Percentiles rank a stretch among this genome's conserved stretches.
phyloP scores from a whole-genome alignment of 2,888 invertebrate genomes.

The Dorcus parallelipipedus region DNA sequence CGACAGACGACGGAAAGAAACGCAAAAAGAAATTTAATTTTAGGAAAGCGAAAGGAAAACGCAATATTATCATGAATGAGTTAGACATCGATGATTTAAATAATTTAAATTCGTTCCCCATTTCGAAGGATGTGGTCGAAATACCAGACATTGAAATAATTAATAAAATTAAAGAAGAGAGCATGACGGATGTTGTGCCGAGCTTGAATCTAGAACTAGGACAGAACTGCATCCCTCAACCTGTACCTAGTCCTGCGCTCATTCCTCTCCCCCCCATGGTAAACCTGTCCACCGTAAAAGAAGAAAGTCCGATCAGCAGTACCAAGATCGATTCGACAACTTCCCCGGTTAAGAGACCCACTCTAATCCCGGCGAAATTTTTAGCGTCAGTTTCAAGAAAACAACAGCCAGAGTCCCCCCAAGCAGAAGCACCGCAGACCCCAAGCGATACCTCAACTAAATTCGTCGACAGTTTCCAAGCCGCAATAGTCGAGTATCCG shows the following conservation, averaged over 20 bases:
- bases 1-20: neutral
- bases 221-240: no score
- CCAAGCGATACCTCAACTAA: no score
- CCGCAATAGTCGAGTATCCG: neutral
- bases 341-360: slow-evolving; percentile 20
- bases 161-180: slow-evolving; percentile 2
- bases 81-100: slow-evolving; percentile 7
- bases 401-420: neutral
- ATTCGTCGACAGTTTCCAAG: no score
- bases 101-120: slow-evolving; percentile 12
- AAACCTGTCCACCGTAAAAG: slow-evolving; percentile 12
- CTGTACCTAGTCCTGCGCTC: slow-evolving; percentile 1
- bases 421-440: no score
- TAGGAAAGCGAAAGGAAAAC: no score
- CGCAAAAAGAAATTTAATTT: slow-evolving; percentile 4
- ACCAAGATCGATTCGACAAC: slow-evolving; percentile 8
- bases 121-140: neutral
- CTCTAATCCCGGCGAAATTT: slow-evolving; percentile 27
- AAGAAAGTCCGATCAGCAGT: slow-evolving; percentile 5
- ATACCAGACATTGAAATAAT: neutral
- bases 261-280: slow-evolving; percentile 8
- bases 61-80: neutral
- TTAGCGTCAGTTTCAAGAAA: slow-evolving; percentile 20
- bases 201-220: no score
- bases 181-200: no score